Base-by-base conservation (phyloP, 2,888 invertebrate species). In the Acleris sparsana region DNA sequence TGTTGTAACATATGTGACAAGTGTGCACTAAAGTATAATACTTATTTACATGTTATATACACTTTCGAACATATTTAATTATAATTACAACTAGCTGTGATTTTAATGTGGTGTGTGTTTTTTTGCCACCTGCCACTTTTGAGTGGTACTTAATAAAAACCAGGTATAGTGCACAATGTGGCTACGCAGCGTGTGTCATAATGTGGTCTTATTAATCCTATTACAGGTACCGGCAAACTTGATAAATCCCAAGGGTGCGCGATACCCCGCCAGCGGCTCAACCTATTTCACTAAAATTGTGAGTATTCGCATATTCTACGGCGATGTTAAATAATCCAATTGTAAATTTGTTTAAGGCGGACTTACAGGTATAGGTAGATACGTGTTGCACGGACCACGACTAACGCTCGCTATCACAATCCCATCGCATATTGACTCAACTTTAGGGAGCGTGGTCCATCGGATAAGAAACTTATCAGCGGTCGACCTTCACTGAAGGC, bases 401-500 rank as follows among this genome's bases (percentile, higher is more conserved):
- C 51, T 55, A 60, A 55, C 49, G 60, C 33, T 57, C 57, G 49
- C 33, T 85, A 86, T 86, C 85, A 86, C 85, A 86, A 78, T 79
- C 76, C 74, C 74, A 73, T 71, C 78, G 80, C 80, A 73, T 78
- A 88, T 88, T 88, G 89, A 91, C 89, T 89, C 84, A 77, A 82
- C 73, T 82, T 85, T 84, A 83, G 89, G 87, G 89, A 90, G 89
- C 83, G 85, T 80, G 84, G 80, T 82, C 78, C 75, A 72, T 74
- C 62, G 59, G 55, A 79, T 82, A 51, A 29, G 33, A 59, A 64
- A 66, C 66, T 33, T 65, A 61, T 51, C 69, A 71, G 81, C 78
- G 74, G 75, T 77, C 82, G 75, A 75, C 91, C 91, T 92, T 89
- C 92, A 92, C 83, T 89, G 91, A 92, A 92, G 92, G 92, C 87